A percentile compares a stretch with the other conserved stretches of the same genome.
Evolutionary conservation across 2,797 vertebrate genomes (phyloP).

Genomic region (Brachymystax lenok): DNA sequence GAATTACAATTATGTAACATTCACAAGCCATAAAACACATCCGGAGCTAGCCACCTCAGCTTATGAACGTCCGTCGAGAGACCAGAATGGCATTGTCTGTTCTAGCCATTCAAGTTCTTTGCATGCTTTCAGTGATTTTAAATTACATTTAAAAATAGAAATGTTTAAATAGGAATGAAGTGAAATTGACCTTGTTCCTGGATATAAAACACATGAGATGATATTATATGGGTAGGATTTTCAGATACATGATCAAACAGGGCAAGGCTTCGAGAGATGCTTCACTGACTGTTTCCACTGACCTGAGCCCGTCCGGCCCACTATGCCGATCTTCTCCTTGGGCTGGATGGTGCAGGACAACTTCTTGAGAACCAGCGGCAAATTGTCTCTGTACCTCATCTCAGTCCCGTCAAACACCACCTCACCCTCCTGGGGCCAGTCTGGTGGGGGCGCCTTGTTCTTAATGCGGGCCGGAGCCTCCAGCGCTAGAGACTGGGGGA

Average conservation of each 20-base stretch:
- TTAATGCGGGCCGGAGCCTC: slow-evolving; percentile 90
- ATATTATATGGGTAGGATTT: background rate
- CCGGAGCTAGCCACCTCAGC: background rate
- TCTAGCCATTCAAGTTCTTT: too few species aligned
- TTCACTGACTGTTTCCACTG: background rate
- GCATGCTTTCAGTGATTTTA: too few species aligned
- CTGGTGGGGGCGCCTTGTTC: slow-evolving; percentile 80
- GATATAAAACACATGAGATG: background rate
- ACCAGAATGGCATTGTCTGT: too few species aligned
- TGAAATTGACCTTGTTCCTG: background rate
- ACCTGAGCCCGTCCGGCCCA: slow-evolving; percentile 90
- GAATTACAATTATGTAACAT: background rate
- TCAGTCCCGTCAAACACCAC: slow-evolving; percentile 85
- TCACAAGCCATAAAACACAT: background rate
- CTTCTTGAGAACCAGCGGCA: slow-evolving; percentile 89
- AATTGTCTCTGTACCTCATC: slow-evolving; percentile 89
- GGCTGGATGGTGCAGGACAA: slow-evolving; percentile 88
- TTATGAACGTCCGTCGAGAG: too few species aligned
- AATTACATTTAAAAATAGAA: background rate
- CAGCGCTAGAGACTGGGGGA: slow-evolving; percentile 75
- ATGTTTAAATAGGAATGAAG: background rate
- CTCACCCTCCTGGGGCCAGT: slow-evolving; percentile 87
- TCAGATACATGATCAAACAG: background rate
- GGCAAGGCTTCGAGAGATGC: background rate
- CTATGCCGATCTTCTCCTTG: slow-evolving; percentile 91